These are phyloP conservation scores for Pterostichus madidus DNA, from an alignment of 2,888 invertebrate genomes.

Conservation along the genomic window DNA sequence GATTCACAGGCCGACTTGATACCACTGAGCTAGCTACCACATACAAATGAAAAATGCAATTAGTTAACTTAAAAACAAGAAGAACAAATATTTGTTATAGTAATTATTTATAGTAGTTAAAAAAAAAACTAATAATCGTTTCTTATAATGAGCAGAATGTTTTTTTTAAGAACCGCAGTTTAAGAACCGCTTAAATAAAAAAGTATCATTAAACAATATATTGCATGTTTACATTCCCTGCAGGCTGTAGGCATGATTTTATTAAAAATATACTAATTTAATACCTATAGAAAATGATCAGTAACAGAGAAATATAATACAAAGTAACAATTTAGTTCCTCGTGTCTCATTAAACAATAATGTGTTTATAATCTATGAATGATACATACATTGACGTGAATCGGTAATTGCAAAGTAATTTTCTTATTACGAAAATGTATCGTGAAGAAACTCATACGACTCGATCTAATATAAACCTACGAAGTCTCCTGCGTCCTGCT, in stretches of 20 bases:
- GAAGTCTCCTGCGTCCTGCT: neutral
- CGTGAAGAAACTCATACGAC: neutral
- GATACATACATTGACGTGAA: slow-evolving; percentile 2
- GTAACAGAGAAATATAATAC: neutral
- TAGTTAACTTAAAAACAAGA: no score
- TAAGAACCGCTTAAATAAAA: no score
- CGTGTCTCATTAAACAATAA: slow-evolving; percentile 1
- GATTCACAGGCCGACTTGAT: no score
- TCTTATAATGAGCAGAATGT: no score
- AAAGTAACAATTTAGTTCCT: neutral
- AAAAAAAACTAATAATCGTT: no score
- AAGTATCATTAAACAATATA: no score
- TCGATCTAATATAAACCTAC: neutral
- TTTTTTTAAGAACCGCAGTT: no score
- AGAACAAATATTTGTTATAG: no score
- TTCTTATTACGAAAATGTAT: slow-evolving; percentile 2
- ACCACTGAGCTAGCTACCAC: no score
- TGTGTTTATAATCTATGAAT: slow-evolving; percentile 9
- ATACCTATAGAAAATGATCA: neutral
- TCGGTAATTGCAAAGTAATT: slow-evolving; percentile 10
- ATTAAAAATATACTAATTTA: neutral
- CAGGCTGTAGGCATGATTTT: neutral
- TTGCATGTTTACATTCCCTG: neutral
- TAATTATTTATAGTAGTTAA: no score
- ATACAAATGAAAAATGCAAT: no score